phyloP scores from a whole-genome alignment of 2,113 vertebrate species.

The Leptocoma aspasia region DNA sequence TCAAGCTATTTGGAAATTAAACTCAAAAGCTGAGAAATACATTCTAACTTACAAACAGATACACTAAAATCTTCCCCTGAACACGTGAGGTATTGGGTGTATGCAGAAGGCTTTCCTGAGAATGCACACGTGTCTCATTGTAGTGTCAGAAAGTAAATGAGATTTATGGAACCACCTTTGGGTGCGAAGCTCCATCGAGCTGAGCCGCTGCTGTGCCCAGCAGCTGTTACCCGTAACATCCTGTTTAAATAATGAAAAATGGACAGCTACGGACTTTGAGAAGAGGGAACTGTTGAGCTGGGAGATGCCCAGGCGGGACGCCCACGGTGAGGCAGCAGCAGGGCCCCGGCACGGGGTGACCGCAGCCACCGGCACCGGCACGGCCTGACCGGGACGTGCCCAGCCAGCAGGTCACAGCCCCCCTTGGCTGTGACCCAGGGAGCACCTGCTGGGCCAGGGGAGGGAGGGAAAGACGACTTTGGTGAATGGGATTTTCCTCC shows the following conservation, averaged over 20 bases:
- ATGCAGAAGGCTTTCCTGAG: constrained; percentile 69
- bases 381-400: neutral
- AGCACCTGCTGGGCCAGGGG: neutral
- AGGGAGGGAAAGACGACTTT: neutral
- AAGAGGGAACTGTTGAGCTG: neutral
- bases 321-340: neutral
- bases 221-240: constrained; percentile 70
- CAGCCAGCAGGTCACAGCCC: neutral
- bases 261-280: neutral
- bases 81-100: constrained; percentile 57
- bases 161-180: constrained; percentile 4
- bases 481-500: neutral
- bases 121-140: neutral
- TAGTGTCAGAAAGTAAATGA: neutral
- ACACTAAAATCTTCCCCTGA: constrained; percentile 28
- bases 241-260: constrained; percentile 21
- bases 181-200: neutral
- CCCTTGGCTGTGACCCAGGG: neutral
- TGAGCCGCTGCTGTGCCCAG: constrained; percentile 48
- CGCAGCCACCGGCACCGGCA: neutral
- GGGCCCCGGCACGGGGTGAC: accelerated
- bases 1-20: constrained; percentile 64
- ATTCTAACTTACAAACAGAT: constrained; percentile 56
- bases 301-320: neutral
- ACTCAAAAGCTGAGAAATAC: constrained; percentile 61